These are phyloP conservation scores for Petrophora chlorosata DNA, from an alignment of 2,888 invertebrate genomes.

Conservation along the genomic window DNA sequence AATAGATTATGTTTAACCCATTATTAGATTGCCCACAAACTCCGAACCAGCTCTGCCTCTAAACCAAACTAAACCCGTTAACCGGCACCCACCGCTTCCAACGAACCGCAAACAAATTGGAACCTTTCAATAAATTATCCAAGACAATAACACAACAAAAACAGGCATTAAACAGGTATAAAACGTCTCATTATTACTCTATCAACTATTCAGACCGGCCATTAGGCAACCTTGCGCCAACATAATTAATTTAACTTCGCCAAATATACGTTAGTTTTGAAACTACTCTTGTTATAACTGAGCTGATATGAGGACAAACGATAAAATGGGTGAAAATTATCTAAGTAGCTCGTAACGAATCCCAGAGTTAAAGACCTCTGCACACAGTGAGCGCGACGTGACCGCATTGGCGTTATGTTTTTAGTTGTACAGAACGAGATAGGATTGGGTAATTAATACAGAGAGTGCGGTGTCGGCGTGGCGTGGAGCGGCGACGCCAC, in stretches of 20 bases:
- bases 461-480: too few species aligned
- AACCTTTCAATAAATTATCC: slow-evolving; percentile 33
- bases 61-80: slow-evolving; percentile 9
- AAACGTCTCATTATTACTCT: slow-evolving; percentile 53
- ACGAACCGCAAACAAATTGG: slow-evolving; percentile 10
- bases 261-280: slow-evolving; percentile 48
- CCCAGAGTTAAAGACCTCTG: too few species aligned
- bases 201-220: slow-evolving; percentile 55
- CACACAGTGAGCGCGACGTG: too few species aligned
- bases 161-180: slow-evolving; percentile 43
- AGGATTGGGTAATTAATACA: too few species aligned
- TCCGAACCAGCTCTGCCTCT: slow-evolving; percentile 1
- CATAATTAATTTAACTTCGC: slow-evolving; percentile 61
- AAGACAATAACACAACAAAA: slow-evolving; percentile 51
- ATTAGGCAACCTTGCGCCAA: slow-evolving; percentile 53
- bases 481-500: too few species aligned
- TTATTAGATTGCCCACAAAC: slow-evolving; percentile 1
- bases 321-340: background rate
- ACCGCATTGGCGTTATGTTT: too few species aligned
- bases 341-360: background rate
- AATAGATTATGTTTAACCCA: too few species aligned
- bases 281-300: slow-evolving; percentile 45
- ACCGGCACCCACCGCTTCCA: background rate
- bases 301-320: slow-evolving; percentile 19
- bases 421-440: too few species aligned